Evolutionary conservation across 1,140 invertebrate species (phyloP), one percentile per base, ranked within the genome.

Genomic region (Camponotus floridanus): DNA sequence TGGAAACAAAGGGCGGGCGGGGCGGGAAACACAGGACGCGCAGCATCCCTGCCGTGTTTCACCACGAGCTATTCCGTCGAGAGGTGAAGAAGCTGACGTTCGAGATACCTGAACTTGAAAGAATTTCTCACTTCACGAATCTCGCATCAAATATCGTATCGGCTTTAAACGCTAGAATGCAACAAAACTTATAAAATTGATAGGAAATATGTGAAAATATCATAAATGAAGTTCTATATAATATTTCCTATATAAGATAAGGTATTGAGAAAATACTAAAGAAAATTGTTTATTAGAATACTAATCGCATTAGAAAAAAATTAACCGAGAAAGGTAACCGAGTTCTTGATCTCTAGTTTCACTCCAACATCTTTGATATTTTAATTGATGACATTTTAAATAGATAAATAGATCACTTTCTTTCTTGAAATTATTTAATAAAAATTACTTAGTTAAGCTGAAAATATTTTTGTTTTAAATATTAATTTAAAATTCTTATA

Each of bases 1-100:
- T 93, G 93, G 89, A 93, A 94, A 93, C 90, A 90, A 92, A 89
- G 78, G 86, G 84, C 71, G 87, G 87, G 76, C 87, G 87, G 88
- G 88, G 84, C 89, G 81, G 76, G 73, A 84, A 85, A 88, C 89
- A 91, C 88, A 86, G 73, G n/a, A 64, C 87, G 36, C 68, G 39
- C 68, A 67, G 64, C 73, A 61, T 86, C 87, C 55, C 67, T 59
- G 70, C 26, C 51, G 45, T 62, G 79, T 73, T 61, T 61, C 79
- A 83, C 55, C 55, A 62, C 67, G 78, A 83, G 79, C 42, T 68
- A 83, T 42, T 81, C 78, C 13, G 68, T 5, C 39, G 65, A 45
- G 67, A 57, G 13, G 31, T 8, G 13, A 39, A 31, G 79, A 83
- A 48, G 68, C 39, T 61, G 67, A 33, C 39, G 79, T 55, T 61